Evolutionary conservation across 2,888 invertebrate species (phyloP), one percentile per base, ranked within the genome.

Genomic region (Lampropteryx suffumata): DNA sequence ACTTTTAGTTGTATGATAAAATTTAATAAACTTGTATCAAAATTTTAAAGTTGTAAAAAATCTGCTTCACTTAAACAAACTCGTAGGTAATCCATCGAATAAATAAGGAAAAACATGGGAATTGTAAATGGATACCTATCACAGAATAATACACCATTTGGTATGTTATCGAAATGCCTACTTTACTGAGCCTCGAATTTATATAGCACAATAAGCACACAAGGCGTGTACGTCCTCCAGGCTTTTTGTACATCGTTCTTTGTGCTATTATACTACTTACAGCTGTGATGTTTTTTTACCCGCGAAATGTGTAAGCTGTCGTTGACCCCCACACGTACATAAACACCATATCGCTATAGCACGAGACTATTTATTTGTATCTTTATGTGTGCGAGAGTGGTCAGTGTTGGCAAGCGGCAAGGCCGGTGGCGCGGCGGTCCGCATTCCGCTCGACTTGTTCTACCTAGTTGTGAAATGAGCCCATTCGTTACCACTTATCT

Each of bases 331-430:
- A 57, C 61, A 55, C 69, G 64, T 67, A 71, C 69, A 73, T 65
- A 65, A 70, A 65, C 63, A 64, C 62, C 62, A 60, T 67, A 68
- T 71, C 65, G 65, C 67, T 57, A 59, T 64, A 65, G 37, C 66
- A 68, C 70, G 68, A 72, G 54, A 49, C 67, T 72, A 69, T 73
- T 73, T 76, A 75, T 75, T 77, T 73, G 67, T 73, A 76, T 77
- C 69, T 79, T 67, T 73, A 67, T 75, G 72, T 76, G 76, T 73
- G 73, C 73, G 75, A 79, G 83, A 84, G 84, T 86, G 84, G 86
- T 83, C 86, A 84, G 76, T 71, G 76, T 79, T 82, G 84, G 84
- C 82, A 79, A 82, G 83, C 81, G 76, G 79, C 88, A 87, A 86
- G 87, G 87, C 84, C 86, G 82, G 75, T 45, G 61, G 67, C 78